phyloP scores from a whole-genome alignment of 2,113 vertebrate species.

The Meles meles region DNA sequence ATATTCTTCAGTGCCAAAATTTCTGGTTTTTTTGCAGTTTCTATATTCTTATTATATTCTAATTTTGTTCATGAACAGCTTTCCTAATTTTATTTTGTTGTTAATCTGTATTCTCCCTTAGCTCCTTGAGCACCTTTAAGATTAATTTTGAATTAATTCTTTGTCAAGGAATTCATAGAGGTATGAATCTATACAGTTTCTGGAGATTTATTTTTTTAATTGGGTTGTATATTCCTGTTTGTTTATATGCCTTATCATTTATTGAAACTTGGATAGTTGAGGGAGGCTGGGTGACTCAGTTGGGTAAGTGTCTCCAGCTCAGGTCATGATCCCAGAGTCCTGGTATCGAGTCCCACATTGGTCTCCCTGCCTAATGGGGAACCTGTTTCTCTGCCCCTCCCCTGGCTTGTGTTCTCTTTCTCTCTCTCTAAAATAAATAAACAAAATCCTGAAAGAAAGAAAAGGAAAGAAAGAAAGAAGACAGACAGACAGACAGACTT shows the following conservation, averaged over 20 bases:
- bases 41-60: not conserved
- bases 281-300: not conserved
- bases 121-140: not conserved
- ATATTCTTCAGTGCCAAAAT: not conserved
- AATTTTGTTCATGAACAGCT: not conserved
- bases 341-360: too few relatives aligned
- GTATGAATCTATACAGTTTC: not conserved
- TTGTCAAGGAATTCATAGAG: not conserved
- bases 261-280: not conserved
- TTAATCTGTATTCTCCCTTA: not conserved
- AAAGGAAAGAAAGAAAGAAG: too few relatives aligned
- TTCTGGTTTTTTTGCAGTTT: not conserved
- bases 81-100: not conserved
- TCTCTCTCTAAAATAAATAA: too few relatives aligned
- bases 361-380: too few relatives aligned
- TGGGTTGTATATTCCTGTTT: not conserved
- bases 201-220: not conserved
- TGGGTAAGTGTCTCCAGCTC: not conserved
- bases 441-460: too few relatives aligned
- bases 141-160: not conserved
- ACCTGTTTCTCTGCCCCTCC: too few relatives aligned
- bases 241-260: not conserved
- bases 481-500: not conserved
- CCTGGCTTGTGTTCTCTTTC: too few relatives aligned
- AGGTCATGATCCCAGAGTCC: not conserved